phyloP scores from a whole-genome alignment of 1,140 invertebrate species.

The Gryllus bimaculatus region DNA sequence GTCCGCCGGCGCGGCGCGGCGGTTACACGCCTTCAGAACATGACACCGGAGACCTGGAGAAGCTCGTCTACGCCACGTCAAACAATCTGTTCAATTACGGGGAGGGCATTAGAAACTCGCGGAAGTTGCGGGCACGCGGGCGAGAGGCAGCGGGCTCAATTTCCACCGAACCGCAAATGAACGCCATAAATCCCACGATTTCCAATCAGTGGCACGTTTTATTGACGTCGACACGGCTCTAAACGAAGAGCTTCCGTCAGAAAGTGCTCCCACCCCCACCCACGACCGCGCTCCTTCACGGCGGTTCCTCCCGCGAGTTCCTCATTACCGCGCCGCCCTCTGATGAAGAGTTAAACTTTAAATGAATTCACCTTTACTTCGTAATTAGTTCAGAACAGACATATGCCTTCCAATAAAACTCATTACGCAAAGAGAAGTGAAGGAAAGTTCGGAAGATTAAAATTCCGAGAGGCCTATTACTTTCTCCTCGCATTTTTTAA shows the following conservation, averaged over 20 bases:
- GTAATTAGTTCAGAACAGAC: not conserved
- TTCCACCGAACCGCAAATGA: not conserved
- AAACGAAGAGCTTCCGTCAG: slow-evolving; percentile 3
- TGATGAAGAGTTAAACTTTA: slow-evolving; percentile 2
- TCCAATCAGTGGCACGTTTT: not conserved
- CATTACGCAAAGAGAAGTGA: not conserved
- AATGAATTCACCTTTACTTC: not conserved
- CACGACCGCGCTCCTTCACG: not conserved
- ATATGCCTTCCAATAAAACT: slow-evolving; percentile 1
- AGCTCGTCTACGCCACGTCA: not conserved
- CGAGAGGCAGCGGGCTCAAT: not conserved
- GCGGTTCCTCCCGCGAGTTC: not conserved
- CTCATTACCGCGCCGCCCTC: not conserved
- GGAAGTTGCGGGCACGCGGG: not conserved
- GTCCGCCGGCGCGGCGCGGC: too few species aligned
- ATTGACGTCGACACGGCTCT: not conserved
- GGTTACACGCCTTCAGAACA: too few species aligned
- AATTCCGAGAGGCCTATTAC: not conserved
- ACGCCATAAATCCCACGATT: slow-evolving; percentile 3
- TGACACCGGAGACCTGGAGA: not conserved
- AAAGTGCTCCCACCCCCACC: not conserved
- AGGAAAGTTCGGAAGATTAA: not conserved
- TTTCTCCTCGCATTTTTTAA: not conserved
- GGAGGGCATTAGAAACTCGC: not conserved
- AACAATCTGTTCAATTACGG: not conserved